Evolutionary conservation across 2,888 invertebrate species (phyloP).

Genomic region (Ctenicera cuprea): DNA sequence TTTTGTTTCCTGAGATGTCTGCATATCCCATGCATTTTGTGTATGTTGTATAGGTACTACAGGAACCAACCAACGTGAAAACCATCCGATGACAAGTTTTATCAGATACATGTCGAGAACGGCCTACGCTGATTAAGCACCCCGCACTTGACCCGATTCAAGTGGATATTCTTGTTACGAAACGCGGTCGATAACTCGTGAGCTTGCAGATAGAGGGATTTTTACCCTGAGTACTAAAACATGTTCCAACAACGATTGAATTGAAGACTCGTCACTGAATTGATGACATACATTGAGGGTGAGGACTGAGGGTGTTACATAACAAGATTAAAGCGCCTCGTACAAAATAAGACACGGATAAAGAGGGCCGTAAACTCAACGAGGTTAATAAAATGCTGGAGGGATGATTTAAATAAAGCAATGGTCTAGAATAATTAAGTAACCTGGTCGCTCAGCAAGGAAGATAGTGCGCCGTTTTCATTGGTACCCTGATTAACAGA

Average conservation of each 20-base stretch:
- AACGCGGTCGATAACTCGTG: slow-evolving; percentile 51
- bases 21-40: background rate
- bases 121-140: slow-evolving; percentile 52
- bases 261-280: slow-evolving; percentile 57
- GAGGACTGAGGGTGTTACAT: slow-evolving; percentile 48
- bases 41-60: too few species aligned
- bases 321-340: slow-evolving; percentile 53
- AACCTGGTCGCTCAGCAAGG: slow-evolving; percentile 46
- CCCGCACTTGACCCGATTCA: slow-evolving; percentile 55
- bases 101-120: slow-evolving; percentile 44
- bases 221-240: slow-evolving; percentile 62
- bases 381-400: slow-evolving; percentile 39
- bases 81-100: slow-evolving; percentile 38
- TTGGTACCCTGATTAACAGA: slow-evolving; percentile 55
- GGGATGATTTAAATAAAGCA: slow-evolving; percentile 52
- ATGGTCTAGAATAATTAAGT: slow-evolving; percentile 54
- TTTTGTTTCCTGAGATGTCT: slow-evolving; percentile 27
- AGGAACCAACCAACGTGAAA: slow-evolving; percentile 31
- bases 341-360: slow-evolving; percentile 35
- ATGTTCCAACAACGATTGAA: slow-evolving; percentile 62
- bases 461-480: slow-evolving; percentile 56
- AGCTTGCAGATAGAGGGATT: slow-evolving; percentile 54
- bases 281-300: slow-evolving; percentile 54
- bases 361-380: slow-evolving; percentile 31
- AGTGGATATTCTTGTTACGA: slow-evolving; percentile 56